A percentile compares a stretch with the other conserved stretches of the same genome.
Evolutionary conservation across 2,113 vertebrate genomes (phyloP).

Genomic region (Sturnus vulgaris): DNA sequence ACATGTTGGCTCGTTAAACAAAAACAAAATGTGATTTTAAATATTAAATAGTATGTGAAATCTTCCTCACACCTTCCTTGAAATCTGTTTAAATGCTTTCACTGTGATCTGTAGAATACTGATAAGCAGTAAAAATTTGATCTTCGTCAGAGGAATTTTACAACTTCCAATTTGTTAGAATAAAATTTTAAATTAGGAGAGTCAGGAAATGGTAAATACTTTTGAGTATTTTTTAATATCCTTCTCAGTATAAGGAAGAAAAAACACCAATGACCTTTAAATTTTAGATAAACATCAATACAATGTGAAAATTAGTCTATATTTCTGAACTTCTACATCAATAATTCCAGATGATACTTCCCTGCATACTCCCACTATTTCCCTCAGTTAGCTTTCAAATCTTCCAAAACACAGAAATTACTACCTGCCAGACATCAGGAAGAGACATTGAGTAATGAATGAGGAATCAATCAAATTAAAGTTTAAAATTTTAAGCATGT

Average conservation of each 20-base stretch:
- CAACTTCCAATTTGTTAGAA: neutral
- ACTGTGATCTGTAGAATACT: neutral
- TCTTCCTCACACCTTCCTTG: neutral
- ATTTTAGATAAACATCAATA: neutral
- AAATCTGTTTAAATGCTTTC: neutral
- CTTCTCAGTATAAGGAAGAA: neutral
- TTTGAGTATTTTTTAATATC: neutral
- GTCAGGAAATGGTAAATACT: neutral
- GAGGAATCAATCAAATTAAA: neutral
- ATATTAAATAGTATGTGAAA: neutral
- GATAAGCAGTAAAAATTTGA: neutral
- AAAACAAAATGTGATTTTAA: neutral
- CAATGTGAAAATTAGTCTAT: neutral
- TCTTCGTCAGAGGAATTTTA: neutral
- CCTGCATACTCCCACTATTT: neutral
- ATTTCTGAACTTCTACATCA: neutral
- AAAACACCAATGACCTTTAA: neutral
- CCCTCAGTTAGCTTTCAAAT: neutral
- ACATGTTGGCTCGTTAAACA: neutral
- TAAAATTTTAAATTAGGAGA: neutral
- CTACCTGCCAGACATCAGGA: neutral
- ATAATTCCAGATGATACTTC: neutral
- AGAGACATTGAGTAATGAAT: neutral
- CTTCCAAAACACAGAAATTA: neutral
- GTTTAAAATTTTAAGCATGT: neutral